These are phyloP conservation scores for Ceratina australensis DNA, from an alignment of 1,140 invertebrate genomes.

Conservation along the genomic window DNA sequence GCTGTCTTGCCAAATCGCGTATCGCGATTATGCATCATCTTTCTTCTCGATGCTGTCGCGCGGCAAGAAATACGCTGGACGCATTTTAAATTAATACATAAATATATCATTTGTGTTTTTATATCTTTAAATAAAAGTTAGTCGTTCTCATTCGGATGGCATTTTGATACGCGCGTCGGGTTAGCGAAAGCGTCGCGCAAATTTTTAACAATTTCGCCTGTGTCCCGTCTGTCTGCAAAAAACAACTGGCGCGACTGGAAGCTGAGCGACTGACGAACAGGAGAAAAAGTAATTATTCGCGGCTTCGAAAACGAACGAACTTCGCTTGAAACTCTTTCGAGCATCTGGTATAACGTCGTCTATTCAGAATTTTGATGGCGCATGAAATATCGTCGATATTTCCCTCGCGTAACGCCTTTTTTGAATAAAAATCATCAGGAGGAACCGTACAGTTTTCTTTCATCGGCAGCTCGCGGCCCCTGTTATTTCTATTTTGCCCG, in stretches of 20 bases:
- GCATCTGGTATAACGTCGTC: neutral
- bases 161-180: neutral
- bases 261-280: constrained; percentile 17
- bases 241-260: neutral
- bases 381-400: neutral
- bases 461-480: too few species aligned
- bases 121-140: too few species aligned
- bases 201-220: neutral
- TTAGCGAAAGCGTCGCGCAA: neutral
- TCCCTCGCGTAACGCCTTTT: neutral
- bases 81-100: neutral
- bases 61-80: neutral
- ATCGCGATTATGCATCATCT: neutral
- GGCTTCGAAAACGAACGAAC: neutral
- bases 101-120: too few species aligned
- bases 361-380: neutral
- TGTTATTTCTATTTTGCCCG: too few species aligned
- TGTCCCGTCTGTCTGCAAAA: neutral
- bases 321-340: constrained; percentile 8
- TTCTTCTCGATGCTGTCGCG: neutral
- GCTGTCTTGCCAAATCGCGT: constrained; percentile 9
- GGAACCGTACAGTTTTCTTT: too few species aligned
- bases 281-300: constrained; percentile 24
- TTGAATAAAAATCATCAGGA: neutral
- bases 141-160: too few species aligned